phyloP scores from a whole-genome alignment of 2,797 vertebrate genomes.

The Hylomyscus alleni region DNA sequence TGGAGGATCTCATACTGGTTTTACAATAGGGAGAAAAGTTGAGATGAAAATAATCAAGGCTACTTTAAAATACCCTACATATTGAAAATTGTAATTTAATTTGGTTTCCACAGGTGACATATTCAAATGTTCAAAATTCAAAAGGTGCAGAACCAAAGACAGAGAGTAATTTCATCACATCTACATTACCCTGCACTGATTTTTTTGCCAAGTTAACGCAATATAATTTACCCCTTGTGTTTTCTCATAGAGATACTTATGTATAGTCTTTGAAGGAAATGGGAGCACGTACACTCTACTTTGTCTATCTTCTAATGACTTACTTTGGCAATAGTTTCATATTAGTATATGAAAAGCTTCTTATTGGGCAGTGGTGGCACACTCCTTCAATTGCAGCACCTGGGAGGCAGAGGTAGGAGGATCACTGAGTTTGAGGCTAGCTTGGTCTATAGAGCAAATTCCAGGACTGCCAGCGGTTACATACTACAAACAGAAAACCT shows the following conservation, averaged over 20 bases:
- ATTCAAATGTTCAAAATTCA: conserved; percentile 72
- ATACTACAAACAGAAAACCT: background rate
- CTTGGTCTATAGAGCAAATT: background rate
- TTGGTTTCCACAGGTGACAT: conserved; percentile 70
- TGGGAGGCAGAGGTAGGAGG: background rate
- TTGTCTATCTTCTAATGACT: conserved; percentile 47
- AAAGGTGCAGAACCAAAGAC: conserved; percentile 11
- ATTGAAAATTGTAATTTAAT: conserved; percentile 69
- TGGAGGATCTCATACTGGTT: conserved; percentile 78
- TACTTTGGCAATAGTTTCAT: background rate
- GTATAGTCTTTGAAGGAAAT: background rate
- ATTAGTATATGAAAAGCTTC: background rate
- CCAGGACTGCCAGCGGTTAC: background rate
- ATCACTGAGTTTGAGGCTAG: background rate
- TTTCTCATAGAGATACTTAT: conserved; percentile 40
- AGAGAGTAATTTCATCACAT: conserved; percentile 21
- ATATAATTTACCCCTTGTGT: conserved; percentile 13
- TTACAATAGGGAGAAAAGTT: conserved; percentile 72
- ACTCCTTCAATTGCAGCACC: too few species aligned
- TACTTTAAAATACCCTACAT: conserved; percentile 77
- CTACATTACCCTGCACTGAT: background rate
- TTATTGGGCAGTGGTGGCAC: background rate
- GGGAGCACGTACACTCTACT: background rate
- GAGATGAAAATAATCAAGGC: conserved; percentile 76
- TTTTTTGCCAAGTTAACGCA: conserved; percentile 31